phyloP scores from a whole-genome alignment of 2,113 vertebrate genomes.

The Cheirogaleus medius region DNA sequence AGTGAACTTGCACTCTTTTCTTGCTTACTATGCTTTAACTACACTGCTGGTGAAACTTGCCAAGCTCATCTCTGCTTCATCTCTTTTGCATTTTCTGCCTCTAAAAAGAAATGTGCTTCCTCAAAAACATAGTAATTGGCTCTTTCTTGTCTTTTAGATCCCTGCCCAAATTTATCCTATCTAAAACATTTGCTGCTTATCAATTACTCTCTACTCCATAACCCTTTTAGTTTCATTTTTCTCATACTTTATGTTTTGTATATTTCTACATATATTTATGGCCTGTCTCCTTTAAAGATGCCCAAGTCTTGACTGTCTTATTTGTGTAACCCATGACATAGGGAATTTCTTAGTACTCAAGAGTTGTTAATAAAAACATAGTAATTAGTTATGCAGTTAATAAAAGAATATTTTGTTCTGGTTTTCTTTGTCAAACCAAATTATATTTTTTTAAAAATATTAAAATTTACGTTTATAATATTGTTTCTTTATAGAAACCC shows the following conservation, averaged over 20 bases:
- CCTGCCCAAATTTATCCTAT: background rate
- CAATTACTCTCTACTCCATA: background rate
- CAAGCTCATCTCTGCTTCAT: background rate
- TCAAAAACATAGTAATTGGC: background rate
- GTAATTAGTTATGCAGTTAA: background rate
- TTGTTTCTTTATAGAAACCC: background rate
- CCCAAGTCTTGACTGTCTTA: background rate
- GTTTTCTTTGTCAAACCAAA: background rate
- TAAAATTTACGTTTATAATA: background rate
- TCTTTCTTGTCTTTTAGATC: background rate
- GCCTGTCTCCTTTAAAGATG: background rate
- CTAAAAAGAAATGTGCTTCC: background rate
- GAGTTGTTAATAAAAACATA: background rate
- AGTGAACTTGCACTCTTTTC: background rate
- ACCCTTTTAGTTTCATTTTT: background rate
- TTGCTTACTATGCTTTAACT: background rate
- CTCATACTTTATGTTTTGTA: background rate
- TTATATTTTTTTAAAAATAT: background rate
- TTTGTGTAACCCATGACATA: background rate
- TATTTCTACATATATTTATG: background rate
- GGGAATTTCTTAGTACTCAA: background rate
- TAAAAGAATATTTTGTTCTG: background rate
- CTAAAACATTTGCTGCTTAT: background rate
- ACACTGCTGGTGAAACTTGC: background rate
- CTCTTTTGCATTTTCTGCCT: background rate